These are phyloP conservation scores for Gorsachius goisagi DNA, from an alignment of 2,113 vertebrate species.

Conservation along the genomic window DNA sequence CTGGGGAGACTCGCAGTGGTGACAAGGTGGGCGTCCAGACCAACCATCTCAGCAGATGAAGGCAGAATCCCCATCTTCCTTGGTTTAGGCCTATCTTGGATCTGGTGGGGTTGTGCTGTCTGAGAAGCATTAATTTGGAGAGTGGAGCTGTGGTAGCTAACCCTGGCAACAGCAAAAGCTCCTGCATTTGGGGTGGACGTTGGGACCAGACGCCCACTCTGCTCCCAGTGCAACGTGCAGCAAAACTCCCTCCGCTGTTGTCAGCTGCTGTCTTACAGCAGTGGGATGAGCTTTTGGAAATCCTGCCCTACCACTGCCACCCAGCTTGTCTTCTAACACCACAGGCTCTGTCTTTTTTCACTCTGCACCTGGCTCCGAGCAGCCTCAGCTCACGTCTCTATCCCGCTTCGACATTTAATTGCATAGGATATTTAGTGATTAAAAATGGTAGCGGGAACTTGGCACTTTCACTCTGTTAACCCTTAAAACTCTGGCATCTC, in stretches of 20 bases:
- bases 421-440: not conserved
- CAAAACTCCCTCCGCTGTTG: not conserved
- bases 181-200: not conserved
- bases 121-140: not conserved
- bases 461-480: not conserved
- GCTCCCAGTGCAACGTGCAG: not conserved
- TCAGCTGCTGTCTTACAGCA: not conserved
- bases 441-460: not conserved
- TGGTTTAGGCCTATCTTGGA: not conserved
- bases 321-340: not conserved
- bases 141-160: not conserved
- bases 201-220: not conserved
- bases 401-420: accelerated
- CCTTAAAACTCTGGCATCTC: not conserved
- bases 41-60: not conserved
- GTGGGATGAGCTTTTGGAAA: not conserved
- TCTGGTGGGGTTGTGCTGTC: not conserved
- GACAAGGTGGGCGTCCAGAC: not conserved
- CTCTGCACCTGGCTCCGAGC: not conserved
- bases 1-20: not conserved
- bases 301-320: not conserved
- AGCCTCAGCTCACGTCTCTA: not conserved
- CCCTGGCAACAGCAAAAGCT: not conserved
- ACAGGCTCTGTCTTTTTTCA: not conserved
- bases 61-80: not conserved